Percentiles rank a stretch among this genome's conserved stretches.
phyloP scores from a whole-genome alignment of 2,797 vertebrate species.

The Lithobates pipiens region DNA sequence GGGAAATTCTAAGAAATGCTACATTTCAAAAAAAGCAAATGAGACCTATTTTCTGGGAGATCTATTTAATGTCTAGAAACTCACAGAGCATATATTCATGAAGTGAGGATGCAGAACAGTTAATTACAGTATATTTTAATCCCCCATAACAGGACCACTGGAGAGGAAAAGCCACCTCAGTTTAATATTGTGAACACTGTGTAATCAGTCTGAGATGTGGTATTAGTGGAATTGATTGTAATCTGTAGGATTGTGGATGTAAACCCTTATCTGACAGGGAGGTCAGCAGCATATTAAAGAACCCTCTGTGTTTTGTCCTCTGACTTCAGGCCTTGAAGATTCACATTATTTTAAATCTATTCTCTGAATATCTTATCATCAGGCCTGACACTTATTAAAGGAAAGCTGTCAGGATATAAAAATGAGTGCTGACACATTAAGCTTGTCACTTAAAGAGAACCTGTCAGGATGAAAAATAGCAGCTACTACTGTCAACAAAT shows the following conservation, averaged over 20 bases:
- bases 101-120: constrained; percentile 19
- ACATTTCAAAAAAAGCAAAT: background rate
- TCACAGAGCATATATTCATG: constrained; percentile 1
- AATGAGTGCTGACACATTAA: background rate
- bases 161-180: constrained; percentile 27
- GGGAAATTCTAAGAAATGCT: background rate
- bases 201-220: constrained; percentile 37
- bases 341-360: background rate
- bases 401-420: no score
- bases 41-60: background rate
- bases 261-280: constrained; percentile 34
- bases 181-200: constrained; percentile 26
- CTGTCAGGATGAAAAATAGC: no score
- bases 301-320: background rate
- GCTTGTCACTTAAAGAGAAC: no score
- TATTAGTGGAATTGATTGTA: constrained; percentile 38
- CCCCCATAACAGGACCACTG: constrained; percentile 25
- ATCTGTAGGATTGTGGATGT: constrained; percentile 39
- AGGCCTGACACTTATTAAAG: background rate
- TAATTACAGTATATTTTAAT: constrained; percentile 26
- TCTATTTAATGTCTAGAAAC: background rate
- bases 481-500: no score
- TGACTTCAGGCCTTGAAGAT: background rate
- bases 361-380: background rate
- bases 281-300: constrained; percentile 10